Conservation (phyloP, 2,113 vertebrate genomes). For the Zosterops japonicus region DNA sequence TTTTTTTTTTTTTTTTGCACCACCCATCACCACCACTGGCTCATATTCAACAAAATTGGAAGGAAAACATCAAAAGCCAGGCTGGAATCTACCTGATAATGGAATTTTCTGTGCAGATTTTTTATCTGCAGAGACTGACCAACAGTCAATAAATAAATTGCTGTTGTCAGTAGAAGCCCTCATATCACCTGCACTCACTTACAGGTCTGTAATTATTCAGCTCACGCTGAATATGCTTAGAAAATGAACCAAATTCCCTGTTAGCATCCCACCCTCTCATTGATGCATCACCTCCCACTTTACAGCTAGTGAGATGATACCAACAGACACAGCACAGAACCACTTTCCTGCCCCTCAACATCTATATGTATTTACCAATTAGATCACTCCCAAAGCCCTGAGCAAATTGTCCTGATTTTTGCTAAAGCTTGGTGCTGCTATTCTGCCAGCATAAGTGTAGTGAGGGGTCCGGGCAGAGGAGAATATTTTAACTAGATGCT, state of each 20-base stretch:
- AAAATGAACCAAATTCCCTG: not conserved
- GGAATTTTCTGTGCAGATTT: not conserved
- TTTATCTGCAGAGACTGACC: not conserved
- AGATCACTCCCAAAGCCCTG: not conserved
- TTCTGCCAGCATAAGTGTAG: not conserved
- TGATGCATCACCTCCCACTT: not conserved
- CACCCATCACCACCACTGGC: not conserved
- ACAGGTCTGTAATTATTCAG: not conserved
- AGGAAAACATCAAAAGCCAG: not conserved
- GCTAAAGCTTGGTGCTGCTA: not conserved
- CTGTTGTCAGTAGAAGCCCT: not conserved
- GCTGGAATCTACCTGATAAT: not conserved
- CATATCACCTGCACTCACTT: not conserved
- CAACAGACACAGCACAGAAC: not conserved
- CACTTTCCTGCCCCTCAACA: not conserved
- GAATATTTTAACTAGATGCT: not conserved
- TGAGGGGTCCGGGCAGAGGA: not conserved
- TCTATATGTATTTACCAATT: not conserved
- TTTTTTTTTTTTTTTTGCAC: not conserved
- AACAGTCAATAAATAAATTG: not conserved
- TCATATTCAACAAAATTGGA: not conserved
- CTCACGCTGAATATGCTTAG: not conserved
- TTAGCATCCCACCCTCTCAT: not conserved
- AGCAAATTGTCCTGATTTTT: not conserved
- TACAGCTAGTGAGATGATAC: not conserved